Conservation (phyloP, 2,113 vertebrate genomes). For the Dascyllus trimaculatus region DNA sequence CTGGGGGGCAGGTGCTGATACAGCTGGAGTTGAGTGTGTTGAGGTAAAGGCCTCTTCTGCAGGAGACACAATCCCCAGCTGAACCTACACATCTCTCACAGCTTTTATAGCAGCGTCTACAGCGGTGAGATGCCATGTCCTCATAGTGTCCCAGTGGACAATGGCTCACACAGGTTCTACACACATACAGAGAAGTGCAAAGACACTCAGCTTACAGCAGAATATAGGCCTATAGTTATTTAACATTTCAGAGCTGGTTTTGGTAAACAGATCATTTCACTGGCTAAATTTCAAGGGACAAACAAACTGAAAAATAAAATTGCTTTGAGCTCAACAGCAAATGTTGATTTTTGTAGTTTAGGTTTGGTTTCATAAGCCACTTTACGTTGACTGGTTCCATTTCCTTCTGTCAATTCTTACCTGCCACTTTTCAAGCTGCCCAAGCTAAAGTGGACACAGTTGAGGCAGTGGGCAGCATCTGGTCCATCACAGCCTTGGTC, state of each 20-base stretch:
- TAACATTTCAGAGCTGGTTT: background rate
- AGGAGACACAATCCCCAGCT: constrained; percentile 83
- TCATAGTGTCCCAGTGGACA: constrained; percentile 89
- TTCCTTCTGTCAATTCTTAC: constrained; percentile 72
- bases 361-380: too few species aligned
- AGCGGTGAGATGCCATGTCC: constrained; percentile 83
- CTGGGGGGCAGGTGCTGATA: constrained; percentile 79
- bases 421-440: constrained; percentile 88
- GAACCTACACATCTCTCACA: constrained; percentile 88
- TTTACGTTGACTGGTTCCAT: too few species aligned
- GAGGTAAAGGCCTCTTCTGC: constrained; percentile 87
- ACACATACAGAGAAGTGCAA: background rate
- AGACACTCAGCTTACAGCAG: background rate
- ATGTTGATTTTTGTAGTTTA: too few species aligned
- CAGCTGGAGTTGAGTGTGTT: constrained; percentile 84
- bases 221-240: background rate
- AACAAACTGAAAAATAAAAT: too few species aligned
- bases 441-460: constrained; percentile 93
- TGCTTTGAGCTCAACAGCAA: too few species aligned
- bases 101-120: constrained; percentile 87
- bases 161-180: constrained; percentile 89
- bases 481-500: constrained; percentile 92
- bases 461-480: constrained; percentile 89
- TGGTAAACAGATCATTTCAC: background rate
- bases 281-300: too few species aligned